Conservation (phyloP, 2,797 vertebrate genomes). For the Pseudochromis fuscus region DNA sequence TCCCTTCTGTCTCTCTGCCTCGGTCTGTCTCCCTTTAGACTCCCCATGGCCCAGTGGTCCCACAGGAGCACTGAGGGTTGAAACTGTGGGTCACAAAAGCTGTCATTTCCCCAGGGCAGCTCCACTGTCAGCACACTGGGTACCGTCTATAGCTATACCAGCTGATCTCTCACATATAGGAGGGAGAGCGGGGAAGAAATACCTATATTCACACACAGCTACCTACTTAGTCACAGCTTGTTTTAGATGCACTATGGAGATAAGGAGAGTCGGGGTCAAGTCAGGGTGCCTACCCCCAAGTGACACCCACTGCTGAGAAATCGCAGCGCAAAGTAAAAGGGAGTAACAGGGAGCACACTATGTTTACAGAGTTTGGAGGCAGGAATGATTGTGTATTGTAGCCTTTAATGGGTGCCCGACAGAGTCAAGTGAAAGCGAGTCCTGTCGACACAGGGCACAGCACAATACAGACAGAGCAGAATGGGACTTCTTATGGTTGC, state of each 20-base stretch:
- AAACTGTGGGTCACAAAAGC: conserved; percentile 60
- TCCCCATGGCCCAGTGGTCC: conserved; percentile 57
- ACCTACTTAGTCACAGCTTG: conserved; percentile 11
- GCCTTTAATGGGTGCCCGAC: conserved; percentile 71
- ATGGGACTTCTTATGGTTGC: conserved; percentile 72
- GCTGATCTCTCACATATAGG: conserved; percentile 62
- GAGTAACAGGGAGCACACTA: conserved; percentile 33
- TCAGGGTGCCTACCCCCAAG: conserved; percentile 36
- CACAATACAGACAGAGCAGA: conserved; percentile 71
- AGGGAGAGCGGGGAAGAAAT: conserved; percentile 27
- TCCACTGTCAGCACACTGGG: conserved; percentile 41
- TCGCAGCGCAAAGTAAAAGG: conserved; percentile 41
- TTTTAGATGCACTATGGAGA: conserved; percentile 38
- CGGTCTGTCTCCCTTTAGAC: conserved; percentile 49
- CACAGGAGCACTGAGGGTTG: conserved; percentile 58
- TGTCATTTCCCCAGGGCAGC: conserved; percentile 51
- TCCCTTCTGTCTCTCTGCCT: conserved; percentile 48
- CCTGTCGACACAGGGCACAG: conserved; percentile 68
- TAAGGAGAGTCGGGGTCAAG: conserved; percentile 38
- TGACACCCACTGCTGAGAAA: conserved; percentile 49
- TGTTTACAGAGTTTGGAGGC: conserved; percentile 67
- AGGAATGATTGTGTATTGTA: conserved; percentile 67
- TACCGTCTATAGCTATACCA: conserved; percentile 57
- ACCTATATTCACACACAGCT: conserved; percentile 47
- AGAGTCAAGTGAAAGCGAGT: conserved; percentile 71